A percentile compares a stretch with the other conserved stretches of the same genome.
phyloP scores from a whole-genome alignment of 2,113 vertebrate genomes.

The Tachysurus fulvidraco region DNA sequence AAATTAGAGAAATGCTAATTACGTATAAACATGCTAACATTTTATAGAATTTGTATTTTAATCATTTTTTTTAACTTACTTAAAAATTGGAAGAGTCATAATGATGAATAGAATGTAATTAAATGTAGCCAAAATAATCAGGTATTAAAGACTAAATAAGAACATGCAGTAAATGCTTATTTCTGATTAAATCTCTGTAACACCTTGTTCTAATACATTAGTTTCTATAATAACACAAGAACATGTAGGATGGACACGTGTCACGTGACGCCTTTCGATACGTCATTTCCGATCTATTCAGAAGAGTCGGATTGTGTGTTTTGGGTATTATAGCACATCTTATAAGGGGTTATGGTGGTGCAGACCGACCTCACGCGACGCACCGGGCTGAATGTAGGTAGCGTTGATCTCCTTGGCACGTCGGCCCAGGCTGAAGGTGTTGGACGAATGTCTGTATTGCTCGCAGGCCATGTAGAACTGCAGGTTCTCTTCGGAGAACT shows the following conservation, averaged over 20 bases:
- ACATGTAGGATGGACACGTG: background rate
- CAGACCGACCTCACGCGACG: slow-evolving; percentile 85
- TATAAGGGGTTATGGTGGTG: background rate
- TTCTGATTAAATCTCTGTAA: background rate
- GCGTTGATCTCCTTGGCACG: slow-evolving; percentile 84
- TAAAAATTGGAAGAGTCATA: background rate
- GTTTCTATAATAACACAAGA: background rate
- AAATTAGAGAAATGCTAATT: background rate
- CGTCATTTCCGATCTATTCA: too few species aligned
- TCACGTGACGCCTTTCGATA: too few species aligned
- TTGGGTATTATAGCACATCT: background rate
- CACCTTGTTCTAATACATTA: background rate
- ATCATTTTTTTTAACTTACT: background rate
- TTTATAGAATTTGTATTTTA: background rate
- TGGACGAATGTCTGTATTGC: slow-evolving; percentile 87
- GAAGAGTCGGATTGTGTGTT: background rate
- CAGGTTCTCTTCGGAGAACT: slow-evolving; percentile 96
- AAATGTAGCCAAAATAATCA: background rate
- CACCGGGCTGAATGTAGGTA: slow-evolving; percentile 84
- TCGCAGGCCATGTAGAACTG: slow-evolving; percentile 93
- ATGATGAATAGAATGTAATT: background rate
- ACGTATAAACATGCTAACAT: background rate
- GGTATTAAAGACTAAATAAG: background rate
- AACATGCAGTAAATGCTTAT: background rate
- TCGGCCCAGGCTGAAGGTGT: slow-evolving; percentile 77